Percentiles rank a stretch among this genome's conserved stretches.
Conservation (phyloP, 2,888 invertebrate species). For the Yponomeuta evonymella region DNA sequence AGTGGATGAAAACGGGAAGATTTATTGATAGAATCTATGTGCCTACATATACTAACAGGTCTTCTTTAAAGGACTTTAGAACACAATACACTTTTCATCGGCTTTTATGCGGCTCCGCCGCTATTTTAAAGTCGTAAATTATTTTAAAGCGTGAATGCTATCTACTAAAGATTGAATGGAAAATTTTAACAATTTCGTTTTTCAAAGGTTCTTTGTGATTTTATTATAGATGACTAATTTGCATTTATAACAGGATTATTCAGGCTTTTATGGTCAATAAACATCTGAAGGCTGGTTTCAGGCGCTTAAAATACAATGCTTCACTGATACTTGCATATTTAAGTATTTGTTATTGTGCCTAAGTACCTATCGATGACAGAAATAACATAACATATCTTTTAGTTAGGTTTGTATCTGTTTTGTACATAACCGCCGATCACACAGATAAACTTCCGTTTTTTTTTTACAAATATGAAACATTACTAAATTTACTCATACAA, state of each 20-base stretch:
- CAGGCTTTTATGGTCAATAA: background rate
- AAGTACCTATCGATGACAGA: too few relatives aligned
- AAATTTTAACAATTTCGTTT: background rate
- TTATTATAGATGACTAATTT: background rate
- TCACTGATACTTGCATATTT: too few relatives aligned
- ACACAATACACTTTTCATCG: background rate
- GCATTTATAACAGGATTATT: background rate
- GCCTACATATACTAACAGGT: too few relatives aligned
- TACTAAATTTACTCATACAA: too few relatives aligned
- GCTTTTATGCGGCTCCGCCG: background rate
- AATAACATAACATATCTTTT: too few relatives aligned
- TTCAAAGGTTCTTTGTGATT: background rate
- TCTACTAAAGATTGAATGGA: background rate
- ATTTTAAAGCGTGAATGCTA: background rate
- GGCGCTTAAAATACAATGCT: background rate
- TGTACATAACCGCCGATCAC: too few relatives aligned
- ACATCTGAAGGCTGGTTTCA: background rate
- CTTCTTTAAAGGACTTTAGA: background rate
- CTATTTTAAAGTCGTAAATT: background rate
- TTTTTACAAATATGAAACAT: too few relatives aligned
- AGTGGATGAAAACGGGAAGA: too few relatives aligned
- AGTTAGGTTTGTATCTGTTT: too few relatives aligned
- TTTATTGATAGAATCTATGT: too few relatives aligned
- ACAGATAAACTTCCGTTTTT: too few relatives aligned
- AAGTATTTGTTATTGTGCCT: too few relatives aligned